Base-by-base conservation (phyloP, 2,797 vertebrate species). In the Anableps anableps region DNA sequence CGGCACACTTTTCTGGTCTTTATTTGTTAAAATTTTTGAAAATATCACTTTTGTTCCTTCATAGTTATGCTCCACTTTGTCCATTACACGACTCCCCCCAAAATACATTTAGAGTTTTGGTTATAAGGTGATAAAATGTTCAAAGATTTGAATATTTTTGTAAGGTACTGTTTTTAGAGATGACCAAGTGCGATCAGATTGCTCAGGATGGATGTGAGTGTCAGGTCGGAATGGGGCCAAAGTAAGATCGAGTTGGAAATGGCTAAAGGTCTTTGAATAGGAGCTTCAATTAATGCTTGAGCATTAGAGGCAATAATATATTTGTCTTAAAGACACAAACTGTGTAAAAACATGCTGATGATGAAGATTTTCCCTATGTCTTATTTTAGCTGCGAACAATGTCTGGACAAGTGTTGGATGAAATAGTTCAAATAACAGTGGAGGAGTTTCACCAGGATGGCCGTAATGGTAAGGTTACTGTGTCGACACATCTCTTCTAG, bases 401-500 rank as follows among this genome's bases (percentile, higher is more conserved):
- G 98, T 97, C 98, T 72, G 98, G 97, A 88, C 97, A 98, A 89
- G 98, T 98, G 68, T 88, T 99, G 96, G 96, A 97, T 79, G 98
- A 99, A 75, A 99, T 99, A 86, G 98, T 99, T 74, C 98, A 99
- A 94, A 99, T 99, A 68, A 97, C 98, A 16, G 98, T 99, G 64
- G 98, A 97, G 80, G 98, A 99, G 87, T 94, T 99, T 91, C 96
- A 96, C 83, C 95, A 96, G 2, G 93, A 93, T 36, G 97, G 96
- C 51, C 97, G 96, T 70, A 91, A 97, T 94, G 98, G 98, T 98
- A 95, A 82, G 83, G 77, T 41, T 74, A 19, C 10, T 74, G 2
- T 60, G 11, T 58, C 53, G 23, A 58, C 16, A 2, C 70, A 72
- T 38, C 17, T 36, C 1, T 41, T 53, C 1, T 50, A 38, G 16